Base-by-base conservation (phyloP, 2,113 vertebrate species). In the Taxidea taxus region DNA sequence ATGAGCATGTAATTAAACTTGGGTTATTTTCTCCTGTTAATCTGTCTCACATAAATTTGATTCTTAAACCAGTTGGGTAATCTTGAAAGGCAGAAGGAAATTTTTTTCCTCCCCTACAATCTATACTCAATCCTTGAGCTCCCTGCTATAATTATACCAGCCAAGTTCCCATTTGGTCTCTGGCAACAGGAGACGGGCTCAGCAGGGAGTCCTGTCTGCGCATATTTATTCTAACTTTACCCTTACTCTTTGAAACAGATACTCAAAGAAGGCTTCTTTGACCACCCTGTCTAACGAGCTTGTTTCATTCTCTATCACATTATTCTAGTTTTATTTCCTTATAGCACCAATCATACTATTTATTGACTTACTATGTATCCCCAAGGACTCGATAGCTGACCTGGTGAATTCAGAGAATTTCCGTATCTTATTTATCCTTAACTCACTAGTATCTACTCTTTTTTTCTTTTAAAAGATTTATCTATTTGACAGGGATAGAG, bases 241-340 rank as follows among this genome's bases (percentile, higher is more conserved):
- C 21, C 37, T 49, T 66, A 49, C 23, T 90, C 18, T 90, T 49
- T 82, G 49, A 93, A 83, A 75, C 49, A 66, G 31, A 49, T 27
- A 72, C 11, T 49, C 20, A 54, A 14, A 91, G 18, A 82, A 54
- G 85, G 58, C 21, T 86, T 75, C 47, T 21, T 29, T 82, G 56
- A 51, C 23, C 47, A 60, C 11, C 23, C 11, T 20, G 20, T 51
- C 58, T 93, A 62, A 93, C 62, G 34, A 96, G 34, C 18, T 66
- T 91, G 83, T 58, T 47, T 94, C 5, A 49, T 31, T 97, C 47
- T 29, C n/a, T 44, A 27, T 56, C 34, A 93, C 10, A 74, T 84
- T 51, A 85, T 31, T 27, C 37, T 44, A 92, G 27, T 72, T 88
- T 95, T 87, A 85, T 54, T 83, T 91, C 91, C 39, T 95, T 56